Evolutionary conservation across 2,113 vertebrate species (phyloP), one percentile per base, ranked within the genome.

Genomic region (Panthera tigris): DNA sequence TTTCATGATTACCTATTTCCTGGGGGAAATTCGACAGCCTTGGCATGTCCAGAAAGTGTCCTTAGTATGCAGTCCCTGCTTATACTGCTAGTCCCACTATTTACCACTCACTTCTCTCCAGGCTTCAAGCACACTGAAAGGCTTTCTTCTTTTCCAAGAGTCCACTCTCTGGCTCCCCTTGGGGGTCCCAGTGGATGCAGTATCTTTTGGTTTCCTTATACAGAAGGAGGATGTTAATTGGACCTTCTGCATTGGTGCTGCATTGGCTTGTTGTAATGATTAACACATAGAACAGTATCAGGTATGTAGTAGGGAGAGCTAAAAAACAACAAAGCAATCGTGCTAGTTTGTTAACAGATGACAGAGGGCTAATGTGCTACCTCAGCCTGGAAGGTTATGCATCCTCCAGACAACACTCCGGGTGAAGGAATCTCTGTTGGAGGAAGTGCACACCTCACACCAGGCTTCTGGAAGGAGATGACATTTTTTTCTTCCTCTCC

Each of bases 301-400:
- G 15, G 66, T 14, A 68, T 13, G 55, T 15, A 39, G 13, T 19
- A 69, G 27, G 33, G 2, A 86, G 10, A 7, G 1, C 33, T 27
- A 15, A 27, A 68, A 41, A 55, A 33, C 74, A 13, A 50, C 31
- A 52, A 76, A 73, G 14, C 2, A 76, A 29, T 16, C 18, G 11
- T 36, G 27, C 11, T 91, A 6, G 1, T 4, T 5, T 41, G 25
- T 36, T 61, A 73, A 41, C 19, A 39, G 48, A 48, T 57, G 41
- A 52, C 0, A 33, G 9, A 14, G 3, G 69, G 18, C 25, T 36
- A 5, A 8, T 8, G 4, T 3, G 31, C 25, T 31, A 0, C 9
- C 15, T 7, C 23, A 31, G 36, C 21, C 7, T 33, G 1, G 7
- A 27, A n/a, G 57, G 27, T 15, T 15, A 5, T 39, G 15, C 0